Conservation (phyloP, 2,888 invertebrate genomes). For the Mechanitis mazaeus region DNA sequence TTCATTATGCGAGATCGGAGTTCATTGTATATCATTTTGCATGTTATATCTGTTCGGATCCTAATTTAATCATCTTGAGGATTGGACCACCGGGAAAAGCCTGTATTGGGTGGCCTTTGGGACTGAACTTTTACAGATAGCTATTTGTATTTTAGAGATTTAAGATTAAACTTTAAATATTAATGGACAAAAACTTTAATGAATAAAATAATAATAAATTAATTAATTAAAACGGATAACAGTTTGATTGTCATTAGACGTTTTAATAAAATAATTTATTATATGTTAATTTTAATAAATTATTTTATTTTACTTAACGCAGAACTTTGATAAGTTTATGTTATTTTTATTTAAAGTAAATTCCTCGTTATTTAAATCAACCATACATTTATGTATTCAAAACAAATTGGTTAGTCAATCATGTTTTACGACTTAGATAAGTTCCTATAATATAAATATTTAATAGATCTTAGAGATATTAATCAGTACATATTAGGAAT, state of each 20-base stretch:
- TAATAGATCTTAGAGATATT: conserved; percentile 19
- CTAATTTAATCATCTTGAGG: conserved; percentile 75
- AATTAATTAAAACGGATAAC: not conserved
- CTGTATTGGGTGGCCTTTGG: conserved; percentile 60
- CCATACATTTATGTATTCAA: not conserved
- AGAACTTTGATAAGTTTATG: not conserved
- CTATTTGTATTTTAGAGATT: conserved; percentile 29
- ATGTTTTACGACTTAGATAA: not conserved
- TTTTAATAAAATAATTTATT: too few species aligned
- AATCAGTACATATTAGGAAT: conserved; percentile 22
- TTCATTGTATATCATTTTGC: conserved; percentile 74
- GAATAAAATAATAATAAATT: not conserved
- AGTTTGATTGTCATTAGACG: not conserved
- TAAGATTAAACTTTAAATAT: not conserved
- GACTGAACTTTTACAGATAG: conserved; percentile 55
- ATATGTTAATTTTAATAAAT: too few species aligned
- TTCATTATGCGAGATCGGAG: conserved; percentile 70
- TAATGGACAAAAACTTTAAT: not conserved
- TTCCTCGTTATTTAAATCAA: not conserved
- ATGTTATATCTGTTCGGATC: conserved; percentile 70
- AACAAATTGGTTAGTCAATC: not conserved
- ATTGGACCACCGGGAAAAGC: conserved; percentile 71
- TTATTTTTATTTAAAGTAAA: not conserved
- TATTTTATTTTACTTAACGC: not conserved
- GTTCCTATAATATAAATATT: conserved; percentile 6